Evolutionary conservation across 2,113 vertebrate genomes (phyloP).

Genomic region (Mesitornis unicolor): DNA sequence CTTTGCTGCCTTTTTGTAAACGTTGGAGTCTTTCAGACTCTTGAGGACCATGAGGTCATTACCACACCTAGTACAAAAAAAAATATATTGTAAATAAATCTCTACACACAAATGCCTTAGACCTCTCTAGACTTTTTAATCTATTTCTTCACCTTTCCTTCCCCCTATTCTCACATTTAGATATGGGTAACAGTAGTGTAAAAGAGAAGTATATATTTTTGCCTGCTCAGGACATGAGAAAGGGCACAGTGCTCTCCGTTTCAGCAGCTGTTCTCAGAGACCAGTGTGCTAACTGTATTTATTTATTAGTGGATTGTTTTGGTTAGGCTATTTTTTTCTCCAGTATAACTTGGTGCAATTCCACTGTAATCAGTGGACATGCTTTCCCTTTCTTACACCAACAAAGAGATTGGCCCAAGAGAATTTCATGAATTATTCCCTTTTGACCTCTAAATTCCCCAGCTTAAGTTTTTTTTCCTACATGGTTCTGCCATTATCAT

Average conservation of each 20-base stretch:
- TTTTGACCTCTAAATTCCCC: neutral
- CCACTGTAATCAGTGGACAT: neutral
- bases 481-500: neutral
- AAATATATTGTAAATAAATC: neutral
- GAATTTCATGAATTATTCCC: neutral
- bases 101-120: neutral
- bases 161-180: neutral
- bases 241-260: neutral
- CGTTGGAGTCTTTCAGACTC: neutral
- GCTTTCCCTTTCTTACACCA: neutral
- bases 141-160: neutral
- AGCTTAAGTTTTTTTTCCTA: neutral
- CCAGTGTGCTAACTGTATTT: constrained; percentile 11
- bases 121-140: neutral
- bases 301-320: constrained; percentile 26
- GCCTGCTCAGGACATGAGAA: constrained; percentile 39
- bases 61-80: neutral
- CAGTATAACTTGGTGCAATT: neutral
- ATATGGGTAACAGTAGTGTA: neutral
- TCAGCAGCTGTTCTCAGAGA: constrained; percentile 29
- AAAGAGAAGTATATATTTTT: constrained; percentile 26
- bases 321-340: constrained; percentile 4
- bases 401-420: neutral
- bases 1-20: neutral
- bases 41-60: neutral